Conservation (phyloP, 2,797 vertebrate genomes). For the Hirundo rustica region DNA sequence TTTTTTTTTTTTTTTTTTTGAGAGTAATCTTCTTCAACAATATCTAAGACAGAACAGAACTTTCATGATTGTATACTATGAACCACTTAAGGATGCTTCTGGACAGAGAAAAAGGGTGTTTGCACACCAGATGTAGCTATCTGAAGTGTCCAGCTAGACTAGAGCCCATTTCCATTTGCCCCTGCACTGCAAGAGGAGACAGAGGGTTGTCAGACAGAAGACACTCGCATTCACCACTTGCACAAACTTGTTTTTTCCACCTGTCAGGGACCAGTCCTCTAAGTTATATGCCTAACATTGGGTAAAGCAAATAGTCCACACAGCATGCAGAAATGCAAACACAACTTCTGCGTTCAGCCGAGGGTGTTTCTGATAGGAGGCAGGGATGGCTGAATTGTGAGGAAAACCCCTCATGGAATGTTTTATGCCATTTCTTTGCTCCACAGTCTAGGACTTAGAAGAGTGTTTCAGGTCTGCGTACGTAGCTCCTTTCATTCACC, state of each 20-base stretch:
- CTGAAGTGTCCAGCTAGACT: not conserved
- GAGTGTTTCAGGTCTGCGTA: not conserved
- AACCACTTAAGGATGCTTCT: not conserved
- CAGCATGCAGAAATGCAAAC: not conserved
- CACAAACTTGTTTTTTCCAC: not conserved
- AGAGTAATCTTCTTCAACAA: not conserved
- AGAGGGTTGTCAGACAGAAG: not conserved
- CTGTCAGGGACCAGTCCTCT: not conserved
- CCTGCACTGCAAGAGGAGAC: not conserved
- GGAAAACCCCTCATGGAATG: not conserved
- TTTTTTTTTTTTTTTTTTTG: not conserved
- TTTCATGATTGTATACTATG: not conserved
- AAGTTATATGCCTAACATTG: not conserved
- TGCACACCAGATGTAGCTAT: not conserved
- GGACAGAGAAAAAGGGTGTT: not conserved
- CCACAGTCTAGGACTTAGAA: not conserved
- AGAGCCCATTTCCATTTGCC: accelerated
- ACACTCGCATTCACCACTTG: accelerated
- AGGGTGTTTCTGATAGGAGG: not conserved
- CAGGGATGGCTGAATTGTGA: not conserved
- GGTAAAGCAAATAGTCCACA: not conserved
- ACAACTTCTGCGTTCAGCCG: accelerated
- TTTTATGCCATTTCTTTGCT: not conserved
- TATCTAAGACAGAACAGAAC: not conserved
- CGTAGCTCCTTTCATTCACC: not conserved